These are phyloP conservation scores for Epistrophella euchroma DNA, from an alignment of 2,888 invertebrate genomes.

Conservation along the genomic window DNA sequence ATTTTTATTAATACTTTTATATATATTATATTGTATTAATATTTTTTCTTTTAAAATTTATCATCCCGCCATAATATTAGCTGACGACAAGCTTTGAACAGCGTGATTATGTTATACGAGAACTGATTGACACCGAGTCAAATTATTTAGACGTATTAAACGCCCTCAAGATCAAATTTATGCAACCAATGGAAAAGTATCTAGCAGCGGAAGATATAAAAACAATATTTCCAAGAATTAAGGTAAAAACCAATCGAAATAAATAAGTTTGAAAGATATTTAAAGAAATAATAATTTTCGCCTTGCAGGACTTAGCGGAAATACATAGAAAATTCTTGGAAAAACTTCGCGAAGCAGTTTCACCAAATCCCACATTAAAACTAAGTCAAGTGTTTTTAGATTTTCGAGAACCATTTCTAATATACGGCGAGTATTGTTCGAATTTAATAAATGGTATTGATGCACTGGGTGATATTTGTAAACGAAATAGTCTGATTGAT, in stretches of 20 bases:
- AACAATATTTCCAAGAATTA: conserved; percentile 95
- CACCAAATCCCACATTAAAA: conserved; percentile 85
- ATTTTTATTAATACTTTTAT: conserved; percentile 12
- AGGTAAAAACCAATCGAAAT: conserved; percentile 85
- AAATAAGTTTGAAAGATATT: background rate
- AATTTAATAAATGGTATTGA: conserved; percentile 96
- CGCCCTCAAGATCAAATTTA: conserved; percentile 92
- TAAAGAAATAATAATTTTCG: background rate
- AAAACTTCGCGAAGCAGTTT: conserved; percentile 90
- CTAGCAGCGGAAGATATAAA: conserved; percentile 90
- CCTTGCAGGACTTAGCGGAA: conserved; percentile 91
- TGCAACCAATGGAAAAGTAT: conserved; percentile 89
- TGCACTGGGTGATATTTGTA: conserved; percentile 86
- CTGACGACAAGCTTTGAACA: conserved; percentile 89
- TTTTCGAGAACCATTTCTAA: conserved; percentile 94
- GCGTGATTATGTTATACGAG: conserved; percentile 95
- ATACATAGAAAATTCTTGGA: conserved; percentile 93
- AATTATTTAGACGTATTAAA: conserved; percentile 97
- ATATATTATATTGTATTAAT: background rate
- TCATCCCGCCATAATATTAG: conserved; percentile 72
- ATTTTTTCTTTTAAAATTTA: conserved; percentile 12
- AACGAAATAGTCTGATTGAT: conserved; percentile 82
- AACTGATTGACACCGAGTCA: conserved; percentile 97
- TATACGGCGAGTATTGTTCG: conserved; percentile 98
- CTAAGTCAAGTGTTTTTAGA: conserved; percentile 94